Percentiles rank a stretch among this genome's conserved stretches.
Conservation (phyloP, 2,113 vertebrate genomes). For the Petrocephalus zakoni region DNA sequence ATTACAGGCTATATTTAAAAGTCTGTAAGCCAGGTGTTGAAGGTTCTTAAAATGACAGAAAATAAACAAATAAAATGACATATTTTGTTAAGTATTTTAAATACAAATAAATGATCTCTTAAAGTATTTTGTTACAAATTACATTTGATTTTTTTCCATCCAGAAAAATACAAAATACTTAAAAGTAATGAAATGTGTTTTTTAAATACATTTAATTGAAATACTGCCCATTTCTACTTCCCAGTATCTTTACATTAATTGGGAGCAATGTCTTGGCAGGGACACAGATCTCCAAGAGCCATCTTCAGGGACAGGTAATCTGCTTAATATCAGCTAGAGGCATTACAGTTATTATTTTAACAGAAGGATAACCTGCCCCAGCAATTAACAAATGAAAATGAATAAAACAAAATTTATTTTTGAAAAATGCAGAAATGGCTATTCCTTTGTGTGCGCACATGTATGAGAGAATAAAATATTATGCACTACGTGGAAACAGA, state of each 20-base stretch:
- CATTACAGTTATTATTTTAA: not conserved
- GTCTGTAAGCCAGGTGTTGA: too few species aligned
- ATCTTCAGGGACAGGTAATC: constrained; percentile 22
- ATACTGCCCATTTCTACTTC: too few species aligned
- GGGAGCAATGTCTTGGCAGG: constrained; percentile 24
- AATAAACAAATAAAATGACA: too few species aligned
- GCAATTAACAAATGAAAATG: not conserved
- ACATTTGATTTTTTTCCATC: too few species aligned
- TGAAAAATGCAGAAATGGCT: not conserved
- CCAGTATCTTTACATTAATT: constrained; percentile 13
- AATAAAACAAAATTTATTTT: not conserved
- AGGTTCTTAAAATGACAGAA: too few species aligned
- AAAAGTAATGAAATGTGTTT: too few species aligned
- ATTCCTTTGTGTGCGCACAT: not conserved
- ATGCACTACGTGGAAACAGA: not conserved
- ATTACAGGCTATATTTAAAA: too few species aligned
- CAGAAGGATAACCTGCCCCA: constrained; percentile 13
- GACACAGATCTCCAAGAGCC: constrained; percentile 23
- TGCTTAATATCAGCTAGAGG: constrained; percentile 3
- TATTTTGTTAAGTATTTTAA: too few species aligned
- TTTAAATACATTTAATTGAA: too few species aligned
- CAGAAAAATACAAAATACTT: too few species aligned
- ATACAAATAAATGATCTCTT: too few species aligned
- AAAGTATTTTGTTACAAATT: too few species aligned
- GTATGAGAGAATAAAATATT: not conserved